Percentiles rank a stretch among this genome's conserved stretches.
Evolutionary conservation across 2,113 vertebrate species (phyloP).

Genomic region (Alces alces): DNA sequence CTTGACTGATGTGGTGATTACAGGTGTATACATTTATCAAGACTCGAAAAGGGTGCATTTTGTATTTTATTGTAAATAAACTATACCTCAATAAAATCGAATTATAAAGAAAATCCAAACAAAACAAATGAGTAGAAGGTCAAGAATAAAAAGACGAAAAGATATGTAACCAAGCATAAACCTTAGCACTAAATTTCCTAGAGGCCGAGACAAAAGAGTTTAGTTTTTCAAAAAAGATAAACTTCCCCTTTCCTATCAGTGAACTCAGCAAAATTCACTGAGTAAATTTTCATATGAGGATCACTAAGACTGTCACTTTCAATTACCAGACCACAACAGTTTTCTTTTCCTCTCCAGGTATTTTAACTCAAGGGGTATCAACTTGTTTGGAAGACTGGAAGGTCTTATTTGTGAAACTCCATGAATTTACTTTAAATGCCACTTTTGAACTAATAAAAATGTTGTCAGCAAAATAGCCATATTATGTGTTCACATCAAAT

Average conservation of each 20-base stretch:
- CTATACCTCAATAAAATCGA: not conserved
- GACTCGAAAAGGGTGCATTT: not conserved
- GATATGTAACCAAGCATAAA: not conserved
- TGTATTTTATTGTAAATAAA: not conserved
- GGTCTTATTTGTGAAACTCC: not conserved
- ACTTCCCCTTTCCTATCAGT: not conserved
- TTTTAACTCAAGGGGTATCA: not conserved
- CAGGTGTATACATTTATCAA: not conserved
- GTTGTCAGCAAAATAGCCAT: not conserved
- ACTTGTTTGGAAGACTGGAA: not conserved
- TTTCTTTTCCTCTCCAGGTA: not conserved
- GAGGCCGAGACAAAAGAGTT: not conserved
- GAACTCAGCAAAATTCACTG: not conserved
- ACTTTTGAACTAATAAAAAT: not conserved
- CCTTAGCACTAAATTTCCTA: not conserved
- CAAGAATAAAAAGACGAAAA: not conserved
- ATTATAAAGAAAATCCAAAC: slow-evolving; percentile 8
- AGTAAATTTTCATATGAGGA: not conserved
- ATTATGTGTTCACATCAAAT: not conserved
- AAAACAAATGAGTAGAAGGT: not conserved
- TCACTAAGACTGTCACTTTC: not conserved
- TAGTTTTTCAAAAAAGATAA: not conserved
- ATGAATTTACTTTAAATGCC: slow-evolving; percentile 15
- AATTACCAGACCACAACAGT: not conserved
- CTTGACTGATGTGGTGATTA: not conserved